A percentile compares a stretch with the other conserved stretches of the same genome.
Evolutionary conservation across 2,113 vertebrate genomes (phyloP).

Genomic region (Notarius quadriscutis): DNA sequence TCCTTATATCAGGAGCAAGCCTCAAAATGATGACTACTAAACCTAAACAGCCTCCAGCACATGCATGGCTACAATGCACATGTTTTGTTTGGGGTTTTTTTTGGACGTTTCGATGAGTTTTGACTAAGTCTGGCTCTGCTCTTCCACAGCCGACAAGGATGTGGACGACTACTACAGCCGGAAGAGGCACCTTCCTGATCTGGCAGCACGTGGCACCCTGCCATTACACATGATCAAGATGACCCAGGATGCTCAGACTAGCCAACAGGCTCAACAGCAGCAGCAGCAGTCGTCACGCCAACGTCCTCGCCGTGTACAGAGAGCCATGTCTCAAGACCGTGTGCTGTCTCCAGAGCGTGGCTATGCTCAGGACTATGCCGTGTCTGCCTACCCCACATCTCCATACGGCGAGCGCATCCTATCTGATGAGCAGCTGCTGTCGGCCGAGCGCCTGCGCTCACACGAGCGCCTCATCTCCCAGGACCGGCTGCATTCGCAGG

Average conservation of each 20-base stretch:
- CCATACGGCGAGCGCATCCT: slow-evolving; percentile 86
- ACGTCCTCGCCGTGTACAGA: slow-evolving; percentile 85
- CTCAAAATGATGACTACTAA: neutral
- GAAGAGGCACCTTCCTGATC: slow-evolving; percentile 90
- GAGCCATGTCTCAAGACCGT: slow-evolving; percentile 98
- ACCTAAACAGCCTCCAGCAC: neutral
- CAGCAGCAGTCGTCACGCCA: slow-evolving; percentile 75
- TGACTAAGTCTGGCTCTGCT: slow-evolving; percentile 10
- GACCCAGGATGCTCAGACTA: slow-evolving; percentile 83
- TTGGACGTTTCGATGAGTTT: slow-evolving; percentile 3
- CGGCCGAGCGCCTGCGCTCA: slow-evolving; percentile 77
- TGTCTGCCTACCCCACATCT: slow-evolving; percentile 73
- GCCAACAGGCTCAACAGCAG: slow-evolving; percentile 66
- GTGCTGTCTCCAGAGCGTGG: slow-evolving; percentile 84
- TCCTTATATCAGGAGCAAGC: neutral
- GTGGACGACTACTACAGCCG: slow-evolving; percentile 95
- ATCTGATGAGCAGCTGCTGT: slow-evolving; percentile 90
- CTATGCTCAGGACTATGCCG: slow-evolving; percentile 80
- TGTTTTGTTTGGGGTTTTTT: neutral
- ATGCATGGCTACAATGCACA: neutral
- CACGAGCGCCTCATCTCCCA: slow-evolving; percentile 88
- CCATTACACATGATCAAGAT: slow-evolving; percentile 95
- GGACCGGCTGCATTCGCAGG: slow-evolving; percentile 89
- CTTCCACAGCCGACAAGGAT: slow-evolving; percentile 89
- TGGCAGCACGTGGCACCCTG: slow-evolving; percentile 91